These are phyloP conservation scores for Promerops cafer DNA, from an alignment of 2,113 vertebrate species.

Conservation along the genomic window DNA sequence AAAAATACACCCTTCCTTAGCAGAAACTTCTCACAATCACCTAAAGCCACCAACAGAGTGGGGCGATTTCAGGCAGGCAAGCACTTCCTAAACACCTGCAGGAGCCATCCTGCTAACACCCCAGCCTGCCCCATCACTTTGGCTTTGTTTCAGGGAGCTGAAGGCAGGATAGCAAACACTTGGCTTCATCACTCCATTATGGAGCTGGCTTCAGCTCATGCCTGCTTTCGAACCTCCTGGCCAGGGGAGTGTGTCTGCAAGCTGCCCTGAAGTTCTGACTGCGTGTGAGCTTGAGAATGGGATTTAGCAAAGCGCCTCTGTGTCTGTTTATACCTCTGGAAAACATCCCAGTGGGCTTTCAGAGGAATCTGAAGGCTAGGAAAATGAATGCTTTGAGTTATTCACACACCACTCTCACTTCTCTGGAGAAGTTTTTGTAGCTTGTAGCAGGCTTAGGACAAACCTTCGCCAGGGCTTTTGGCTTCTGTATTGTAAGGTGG, in stretches of 20 bases:
- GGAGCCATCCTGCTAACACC: not conserved
- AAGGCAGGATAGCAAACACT: not conserved
- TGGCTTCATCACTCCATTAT: not conserved
- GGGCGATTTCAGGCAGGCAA: not conserved
- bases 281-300: accelerated
- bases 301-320: not conserved
- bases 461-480: not conserved
- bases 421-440: not conserved
- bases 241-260: not conserved
- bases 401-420: not conserved
- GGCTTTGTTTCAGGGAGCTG: not conserved
- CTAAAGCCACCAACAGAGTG: not conserved
- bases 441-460: not conserved
- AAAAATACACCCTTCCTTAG: not conserved
- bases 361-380: not conserved
- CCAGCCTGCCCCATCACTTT: not conserved
- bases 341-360: not conserved
- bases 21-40: not conserved
- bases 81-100: accelerated
- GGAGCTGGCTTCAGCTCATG: not conserved
- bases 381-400: not conserved
- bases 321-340: not conserved
- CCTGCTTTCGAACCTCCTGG: accelerated
- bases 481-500: not conserved
- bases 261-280: not conserved